phyloP scores from a whole-genome alignment of 2,113 vertebrate genomes.

The Calyptommatus sinebrachiatus region DNA sequence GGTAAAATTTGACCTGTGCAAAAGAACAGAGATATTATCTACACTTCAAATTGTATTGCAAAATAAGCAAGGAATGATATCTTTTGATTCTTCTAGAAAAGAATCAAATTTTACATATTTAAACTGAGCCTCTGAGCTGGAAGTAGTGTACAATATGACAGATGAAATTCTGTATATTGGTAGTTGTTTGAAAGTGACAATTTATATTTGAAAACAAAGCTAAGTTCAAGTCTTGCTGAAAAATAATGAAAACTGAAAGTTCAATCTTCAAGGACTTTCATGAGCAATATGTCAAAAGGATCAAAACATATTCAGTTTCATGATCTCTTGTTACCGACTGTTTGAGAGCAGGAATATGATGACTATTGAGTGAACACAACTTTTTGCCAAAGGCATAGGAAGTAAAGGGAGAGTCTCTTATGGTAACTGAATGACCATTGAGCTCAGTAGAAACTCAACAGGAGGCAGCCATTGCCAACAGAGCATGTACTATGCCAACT shows the following conservation, averaged over 20 bases:
- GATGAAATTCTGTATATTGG: neutral
- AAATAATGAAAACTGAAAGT: neutral
- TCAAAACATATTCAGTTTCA: neutral
- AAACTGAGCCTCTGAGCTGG: neutral
- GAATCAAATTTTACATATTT: neutral
- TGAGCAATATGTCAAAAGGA: neutral
- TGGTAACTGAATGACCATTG: no score
- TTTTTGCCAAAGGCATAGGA: no score
- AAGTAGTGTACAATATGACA: slow-evolving; percentile 3
- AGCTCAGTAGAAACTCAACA: no score
- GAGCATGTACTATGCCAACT: no score
- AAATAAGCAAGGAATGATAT: neutral
- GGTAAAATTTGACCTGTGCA: neutral
- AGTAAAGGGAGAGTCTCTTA: no score
- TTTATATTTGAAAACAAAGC: neutral
- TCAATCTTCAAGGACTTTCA: neutral
- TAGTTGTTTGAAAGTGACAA: neutral
- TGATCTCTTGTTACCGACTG: neutral
- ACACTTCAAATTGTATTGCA: neutral
- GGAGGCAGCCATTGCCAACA: no score
- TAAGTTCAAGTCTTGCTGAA: neutral
- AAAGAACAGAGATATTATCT: neutral
- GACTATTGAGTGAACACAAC: no score
- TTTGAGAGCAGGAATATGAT: no score
- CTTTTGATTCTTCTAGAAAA: neutral